Evolutionary conservation across 2,113 vertebrate genomes (phyloP), one percentile per base, ranked within the genome.

Genomic region (Vicugna pacos): DNA sequence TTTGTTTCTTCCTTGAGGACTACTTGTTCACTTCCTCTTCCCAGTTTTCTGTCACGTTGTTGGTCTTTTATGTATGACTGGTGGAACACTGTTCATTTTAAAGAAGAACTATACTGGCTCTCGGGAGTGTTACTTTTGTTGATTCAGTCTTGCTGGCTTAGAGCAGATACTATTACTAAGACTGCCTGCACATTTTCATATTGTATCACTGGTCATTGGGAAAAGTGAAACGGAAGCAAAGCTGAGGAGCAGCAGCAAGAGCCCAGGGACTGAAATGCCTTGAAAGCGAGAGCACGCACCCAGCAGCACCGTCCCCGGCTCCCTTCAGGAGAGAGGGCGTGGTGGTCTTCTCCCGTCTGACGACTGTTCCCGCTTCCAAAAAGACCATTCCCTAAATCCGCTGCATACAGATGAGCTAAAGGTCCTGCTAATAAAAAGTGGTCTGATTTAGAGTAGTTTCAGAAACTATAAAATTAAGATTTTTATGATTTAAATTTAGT

Each of bases 401-500:
- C 67, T 10, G 38, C 26, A n/a, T 48, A 42, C 50, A 91, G 42
- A n/a, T 64, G 35, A 83, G 4, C 50, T 72, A n/a, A 80, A 90
- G 70, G 62, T 26, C 35, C 35, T 85, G 72, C 67, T 77, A 42
- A 77, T 85, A 22, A 93, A 73, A 90, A 89, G 38, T 73, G 14
- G 48, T 72, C 56, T 95, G 64, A 35, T 89, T 62, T 14, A 62
- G 65, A 84, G n/a, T 82, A n/a, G 8, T 94, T 92, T 92, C 20
- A 93, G 52, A 94, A 95, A 52, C 54, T 73, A 28, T 62, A 5
- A 93, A 96, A 72, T 94, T 80, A 94, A 85, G n/a, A 81, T 84
- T 95, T 97, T 97, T 85, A 84, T 97, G n/a, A 88, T 73, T 77
- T 89, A 87, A 80, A 88, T 32, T 92, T 94, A 65, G 11, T 77